Evolutionary conservation across 2,797 vertebrate genomes (phyloP).

Genomic region (Micrastur ruficollis): DNA sequence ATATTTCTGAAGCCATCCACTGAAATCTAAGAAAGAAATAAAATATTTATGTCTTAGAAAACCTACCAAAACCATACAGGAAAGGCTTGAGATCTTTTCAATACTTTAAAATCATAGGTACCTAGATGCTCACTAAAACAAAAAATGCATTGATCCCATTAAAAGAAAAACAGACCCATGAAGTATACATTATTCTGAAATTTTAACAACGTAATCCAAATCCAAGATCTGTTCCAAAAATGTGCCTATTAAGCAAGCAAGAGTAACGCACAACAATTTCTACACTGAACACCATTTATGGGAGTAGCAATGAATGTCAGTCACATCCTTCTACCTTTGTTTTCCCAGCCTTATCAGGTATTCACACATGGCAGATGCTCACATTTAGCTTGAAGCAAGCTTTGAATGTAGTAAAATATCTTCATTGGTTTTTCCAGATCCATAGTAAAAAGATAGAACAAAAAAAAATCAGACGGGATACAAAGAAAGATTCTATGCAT

Average conservation of each 20-base stretch:
- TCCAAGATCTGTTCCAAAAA: background rate
- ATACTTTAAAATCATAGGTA: background rate
- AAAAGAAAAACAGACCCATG: background rate
- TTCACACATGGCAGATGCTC: background rate
- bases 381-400: background rate
- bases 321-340: background rate
- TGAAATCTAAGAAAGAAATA: slow-evolving; percentile 76
- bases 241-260: background rate
- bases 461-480: background rate
- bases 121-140: background rate
- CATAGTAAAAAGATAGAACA: background rate
- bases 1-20: slow-evolving; percentile 80
- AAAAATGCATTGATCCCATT: background rate
- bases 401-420: background rate
- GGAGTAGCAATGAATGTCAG: background rate
- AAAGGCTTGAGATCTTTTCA: background rate
- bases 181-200: background rate
- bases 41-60: background rate
- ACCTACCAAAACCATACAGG: background rate
- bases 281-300: background rate
- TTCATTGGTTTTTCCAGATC: background rate
- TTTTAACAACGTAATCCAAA: background rate
- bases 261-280: background rate
- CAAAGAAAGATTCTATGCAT: background rate
- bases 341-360: background rate